Conservation (phyloP, 2,888 invertebrate species). For the Drosophila buzzatii region DNA sequence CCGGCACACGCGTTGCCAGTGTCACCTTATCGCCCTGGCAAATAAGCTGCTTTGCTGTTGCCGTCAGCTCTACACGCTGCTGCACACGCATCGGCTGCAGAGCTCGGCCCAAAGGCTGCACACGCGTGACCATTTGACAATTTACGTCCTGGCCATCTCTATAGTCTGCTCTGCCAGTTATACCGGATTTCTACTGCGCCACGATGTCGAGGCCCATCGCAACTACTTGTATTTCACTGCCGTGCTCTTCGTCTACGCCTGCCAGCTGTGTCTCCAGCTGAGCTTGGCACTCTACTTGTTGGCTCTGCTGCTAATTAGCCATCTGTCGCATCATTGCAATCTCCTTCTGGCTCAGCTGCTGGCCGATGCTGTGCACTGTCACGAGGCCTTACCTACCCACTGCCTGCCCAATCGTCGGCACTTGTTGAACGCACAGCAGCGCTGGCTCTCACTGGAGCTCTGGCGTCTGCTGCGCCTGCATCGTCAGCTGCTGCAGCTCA, state of each 20-base stretch:
- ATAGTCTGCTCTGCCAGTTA: conserved; percentile 36
- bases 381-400: neutral
- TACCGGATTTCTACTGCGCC: conserved; percentile 40
- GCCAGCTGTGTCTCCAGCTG: conserved; percentile 69
- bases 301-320: conserved; percentile 61
- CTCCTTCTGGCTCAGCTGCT: conserved; percentile 56
- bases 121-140: conserved; percentile 31
- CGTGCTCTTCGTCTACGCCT: conserved; percentile 59
- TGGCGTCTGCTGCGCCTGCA: conserved; percentile 60
- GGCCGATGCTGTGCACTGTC: conserved; percentile 25
- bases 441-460: conserved; percentile 60
- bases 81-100: conserved; percentile 33
- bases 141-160: conserved; percentile 21
- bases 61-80: conserved; percentile 35
- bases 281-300: conserved; percentile 66
- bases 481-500: conserved; percentile 52
- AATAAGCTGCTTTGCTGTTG: conserved; percentile 62
- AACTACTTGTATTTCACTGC: conserved; percentile 40
- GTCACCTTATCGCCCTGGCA: conserved; percentile 56
- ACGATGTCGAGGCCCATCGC: conserved; percentile 40
- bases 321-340: conserved; percentile 69
- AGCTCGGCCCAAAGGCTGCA: conserved; percentile 18
- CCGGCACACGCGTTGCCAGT: conserved; percentile 62
- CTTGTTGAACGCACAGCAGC: conserved; percentile 50
- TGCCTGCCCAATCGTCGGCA: conserved; percentile 30